Percentiles rank a stretch among this genome's conserved stretches.
Conservation (phyloP, 2,113 vertebrate genomes). For the Amphilophus citrinellus region DNA sequence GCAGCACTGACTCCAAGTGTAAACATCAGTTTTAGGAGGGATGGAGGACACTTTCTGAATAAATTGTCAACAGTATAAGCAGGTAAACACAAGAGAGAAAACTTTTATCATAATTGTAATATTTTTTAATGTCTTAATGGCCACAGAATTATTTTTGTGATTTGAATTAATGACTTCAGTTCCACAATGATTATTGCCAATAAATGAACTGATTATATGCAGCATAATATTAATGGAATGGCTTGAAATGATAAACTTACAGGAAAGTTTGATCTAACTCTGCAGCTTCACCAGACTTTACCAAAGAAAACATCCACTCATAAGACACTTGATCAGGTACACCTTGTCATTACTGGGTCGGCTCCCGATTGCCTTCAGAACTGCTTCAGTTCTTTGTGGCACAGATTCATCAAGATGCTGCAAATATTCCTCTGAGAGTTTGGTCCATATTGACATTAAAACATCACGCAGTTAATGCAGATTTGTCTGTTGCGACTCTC, state of each 20-base stretch:
- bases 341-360: neutral
- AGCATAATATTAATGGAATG: neutral
- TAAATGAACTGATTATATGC: neutral
- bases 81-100: neutral
- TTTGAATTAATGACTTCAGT: neutral
- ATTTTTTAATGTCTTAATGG: neutral
- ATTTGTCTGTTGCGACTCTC: neutral
- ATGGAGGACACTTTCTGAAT: constrained; percentile 27
- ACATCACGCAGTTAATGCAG: neutral
- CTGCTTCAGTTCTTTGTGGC: neutral
- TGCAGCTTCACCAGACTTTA: too few species aligned
- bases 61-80: constrained; percentile 3
- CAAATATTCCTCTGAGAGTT: neutral
- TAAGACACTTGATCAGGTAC: neutral
- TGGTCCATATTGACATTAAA: neutral
- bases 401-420: neutral
- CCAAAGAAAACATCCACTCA: neutral
- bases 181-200: neutral
- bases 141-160: neutral
- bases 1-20: constrained; percentile 15
- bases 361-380: neutral
- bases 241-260: neutral
- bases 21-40: constrained; percentile 12
- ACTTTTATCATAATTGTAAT: neutral
- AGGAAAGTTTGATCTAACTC: neutral